Base-by-base conservation (phyloP, 2,888 invertebrate genomes). In the Lepidonotus clava region DNA sequence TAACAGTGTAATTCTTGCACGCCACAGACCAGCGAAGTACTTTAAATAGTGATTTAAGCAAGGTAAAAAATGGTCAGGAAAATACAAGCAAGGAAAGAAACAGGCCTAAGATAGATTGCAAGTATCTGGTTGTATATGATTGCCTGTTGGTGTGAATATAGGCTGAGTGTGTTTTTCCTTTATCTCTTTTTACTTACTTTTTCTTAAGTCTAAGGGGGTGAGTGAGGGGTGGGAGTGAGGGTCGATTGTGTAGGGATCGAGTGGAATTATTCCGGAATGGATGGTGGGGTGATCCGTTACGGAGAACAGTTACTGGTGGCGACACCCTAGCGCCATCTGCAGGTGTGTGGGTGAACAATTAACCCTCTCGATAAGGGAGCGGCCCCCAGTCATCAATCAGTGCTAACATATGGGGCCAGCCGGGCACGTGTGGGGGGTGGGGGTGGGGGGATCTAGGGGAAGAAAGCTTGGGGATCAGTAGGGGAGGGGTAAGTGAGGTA, bases 321-420 rank as follows among this genome's bases (percentile, higher is more conserved):
- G 8, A 67, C 67, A 67, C 67, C 2, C 28, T n/a, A n/a, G 67
- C 71, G 71, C 71, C 71, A 71, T 71, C 71, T 71, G 71, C 71
- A 71, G 71, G 71, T 71, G 71, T 32, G 21, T 71, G 71, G 4
- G 38, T 6, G 71, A 71, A 71, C 71, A 71, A 71, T 71, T 71
- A 71, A 32, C 36, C 36, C n/a, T 4, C 36, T 71, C 4, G 38
- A 71, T 71, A 71, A 71, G 36, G 71, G 34, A 71, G 38, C 36
- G 71, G 71, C 18, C n/a, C 46, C 14, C 14, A 34, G 71, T 18
- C 71, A 71, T 71, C 71, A 18, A 71, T 71, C 71, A 71, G 71
- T 18, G 1, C 36, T 21, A 71, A 71, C 21, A 71, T 34, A 21
- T 21, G 71, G 38, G 71, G n/a, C n/a, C n/a, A n/a, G n/a, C n/a